phyloP scores from a whole-genome alignment of 2,113 vertebrate species.

The Chionis minor region DNA sequence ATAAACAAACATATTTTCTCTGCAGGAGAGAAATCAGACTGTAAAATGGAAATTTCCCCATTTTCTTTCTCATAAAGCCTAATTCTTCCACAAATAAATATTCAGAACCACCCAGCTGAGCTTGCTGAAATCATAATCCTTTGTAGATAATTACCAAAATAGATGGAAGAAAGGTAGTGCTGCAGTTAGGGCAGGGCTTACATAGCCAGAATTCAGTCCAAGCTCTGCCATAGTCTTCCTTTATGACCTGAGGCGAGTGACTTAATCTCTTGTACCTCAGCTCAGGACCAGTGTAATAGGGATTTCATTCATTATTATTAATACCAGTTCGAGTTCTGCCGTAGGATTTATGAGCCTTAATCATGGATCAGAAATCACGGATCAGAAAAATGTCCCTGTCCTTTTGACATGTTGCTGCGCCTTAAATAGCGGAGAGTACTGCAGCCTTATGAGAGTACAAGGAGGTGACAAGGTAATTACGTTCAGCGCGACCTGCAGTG shows the following conservation, averaged over 20 bases:
- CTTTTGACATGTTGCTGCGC: conserved; percentile 1
- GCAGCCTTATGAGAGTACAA: background rate
- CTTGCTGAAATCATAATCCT: conserved; percentile 17
- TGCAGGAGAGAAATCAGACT: background rate
- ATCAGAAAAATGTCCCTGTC: conserved; percentile 17
- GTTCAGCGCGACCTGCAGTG: rapidly evolving
- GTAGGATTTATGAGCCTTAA: conserved; percentile 32
- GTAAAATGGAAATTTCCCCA: background rate
- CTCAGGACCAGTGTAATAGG: background rate
- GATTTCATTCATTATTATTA: conserved; percentile 44
- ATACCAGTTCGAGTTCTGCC: background rate
- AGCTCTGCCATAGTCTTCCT: background rate
- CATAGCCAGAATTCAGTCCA: background rate
- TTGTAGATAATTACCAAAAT: conserved; percentile 10
- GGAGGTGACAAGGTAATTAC: background rate
- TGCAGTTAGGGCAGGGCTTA: conserved; percentile 6
- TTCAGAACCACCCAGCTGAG: background rate
- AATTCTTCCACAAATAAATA: conserved; percentile 53
- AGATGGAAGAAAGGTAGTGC: background rate
- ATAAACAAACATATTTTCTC: background rate
- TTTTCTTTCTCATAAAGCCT: conserved; percentile 23
- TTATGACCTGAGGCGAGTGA: conserved; percentile 10
- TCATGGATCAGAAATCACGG: conserved; percentile 25
- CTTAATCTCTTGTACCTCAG: conserved; percentile 28
- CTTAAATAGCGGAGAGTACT: background rate